Base-by-base conservation (phyloP, 2,888 invertebrate species). In the Esperia sulphurella region DNA sequence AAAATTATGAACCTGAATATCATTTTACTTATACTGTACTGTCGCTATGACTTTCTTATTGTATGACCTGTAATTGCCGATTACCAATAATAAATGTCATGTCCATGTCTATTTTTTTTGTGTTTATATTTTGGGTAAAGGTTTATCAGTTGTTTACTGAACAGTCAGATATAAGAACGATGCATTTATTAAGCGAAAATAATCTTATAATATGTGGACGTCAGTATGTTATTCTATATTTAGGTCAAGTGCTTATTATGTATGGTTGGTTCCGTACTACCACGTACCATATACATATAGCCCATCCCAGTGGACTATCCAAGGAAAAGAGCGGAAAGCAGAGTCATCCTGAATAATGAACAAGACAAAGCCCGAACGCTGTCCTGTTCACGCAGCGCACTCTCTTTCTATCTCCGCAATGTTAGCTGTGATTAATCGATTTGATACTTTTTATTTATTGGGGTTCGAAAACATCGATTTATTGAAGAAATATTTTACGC, bases 301-400 rank as follows among this genome's bases (percentile, higher is more conserved):
- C 41, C 40, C 38, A 42, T 55, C 56, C 56, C 48, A 54, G 31
- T n/a, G 10, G 30, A 28, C 35, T 56, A 54, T 56, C 58, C 48
- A 52, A 63, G 61, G 63, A 58, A 65, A 71, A 68, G 71, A 65
- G 55, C 61, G 65, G 63, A 70, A 64, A 68, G 68, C 71, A 67
- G 55, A 70, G 63, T 71, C 69, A 67, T 61, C 59, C 59, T 74
- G 72, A 78, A 79, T 78, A 75, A 78, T 77, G 68, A 69, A 79
- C 51, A 53, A 63, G 65, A 68, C 62, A 63, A 64, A 61, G 60
- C 57, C 45, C 49, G 45, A 9, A 39, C 40, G 30, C 47, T 46
- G 49, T 65, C 71, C 51, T 63, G 21, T 60, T 72, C 61, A 41
- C 61, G 59, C 71, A 31, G 47, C 14, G 39, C 55, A 9, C n/a